A percentile compares a stretch with the other conserved stretches of the same genome.
phyloP scores from a whole-genome alignment of 2,888 invertebrate genomes.

The Stenchaetothrips biformis region DNA sequence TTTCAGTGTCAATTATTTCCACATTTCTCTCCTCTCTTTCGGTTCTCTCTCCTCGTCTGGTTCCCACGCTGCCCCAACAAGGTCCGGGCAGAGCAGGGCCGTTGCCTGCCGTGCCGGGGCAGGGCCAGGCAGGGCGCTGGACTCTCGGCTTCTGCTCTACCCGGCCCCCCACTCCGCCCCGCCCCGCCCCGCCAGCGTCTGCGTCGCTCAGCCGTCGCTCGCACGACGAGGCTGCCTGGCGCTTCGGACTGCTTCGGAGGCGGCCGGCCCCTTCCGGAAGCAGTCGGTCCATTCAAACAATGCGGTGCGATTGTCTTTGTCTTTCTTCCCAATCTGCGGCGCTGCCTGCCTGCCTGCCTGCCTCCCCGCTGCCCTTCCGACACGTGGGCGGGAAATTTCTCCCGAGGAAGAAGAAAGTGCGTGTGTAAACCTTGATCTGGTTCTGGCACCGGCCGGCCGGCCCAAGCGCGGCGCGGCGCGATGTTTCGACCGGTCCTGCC shows the following conservation, averaged over 20 bases:
- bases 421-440: constrained; percentile 23
- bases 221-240: too few species aligned
- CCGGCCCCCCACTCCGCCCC: too few species aligned
- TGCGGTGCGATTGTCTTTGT: too few species aligned
- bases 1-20: constrained; percentile 8
- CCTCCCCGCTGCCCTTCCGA: not conserved
- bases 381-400: not conserved
- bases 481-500: constrained; percentile 11
- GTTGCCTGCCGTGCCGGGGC: too few species aligned
- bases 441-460: not conserved
- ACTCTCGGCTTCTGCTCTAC: not conserved
- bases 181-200: too few species aligned
- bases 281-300: too few species aligned
- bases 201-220: too few species aligned
- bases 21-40: not conserved
- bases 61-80: not conserved
- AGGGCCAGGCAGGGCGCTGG: not conserved
- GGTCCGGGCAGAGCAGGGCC: too few species aligned
- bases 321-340: not conserved
- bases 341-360: not conserved
- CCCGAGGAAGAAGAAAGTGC: constrained; percentile 3
- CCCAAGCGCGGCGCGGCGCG: not conserved
- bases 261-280: too few species aligned
- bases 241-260: too few species aligned
- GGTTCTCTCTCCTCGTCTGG: not conserved